Evolutionary conservation across 2,797 vertebrate species (phyloP).

Genomic region (Lepilemur ruficaudatus): DNA sequence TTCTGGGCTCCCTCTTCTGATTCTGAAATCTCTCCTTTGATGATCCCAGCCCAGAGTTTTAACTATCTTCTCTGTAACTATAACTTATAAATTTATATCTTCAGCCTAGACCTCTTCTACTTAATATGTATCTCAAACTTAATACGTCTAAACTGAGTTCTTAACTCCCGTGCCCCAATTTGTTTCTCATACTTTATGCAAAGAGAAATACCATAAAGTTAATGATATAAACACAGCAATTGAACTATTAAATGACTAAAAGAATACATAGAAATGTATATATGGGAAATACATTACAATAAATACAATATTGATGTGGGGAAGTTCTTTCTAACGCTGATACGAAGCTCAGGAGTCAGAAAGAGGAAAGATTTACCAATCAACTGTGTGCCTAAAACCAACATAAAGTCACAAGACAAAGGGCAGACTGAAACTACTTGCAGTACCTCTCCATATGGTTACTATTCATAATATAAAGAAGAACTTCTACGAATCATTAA

Average conservation of each 20-base stretch:
- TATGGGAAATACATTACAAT: slow-evolving; percentile 18
- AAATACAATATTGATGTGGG: background rate
- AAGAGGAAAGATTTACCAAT: background rate
- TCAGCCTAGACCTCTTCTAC: background rate
- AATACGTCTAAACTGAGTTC: slow-evolving; percentile 2
- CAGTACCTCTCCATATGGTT: background rate
- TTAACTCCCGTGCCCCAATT: background rate
- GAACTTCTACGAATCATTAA: background rate
- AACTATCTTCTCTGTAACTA: background rate
- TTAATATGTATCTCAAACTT: background rate
- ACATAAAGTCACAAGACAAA: background rate
- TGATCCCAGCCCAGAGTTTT: background rate
- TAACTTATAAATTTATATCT: background rate
- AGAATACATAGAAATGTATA: background rate
- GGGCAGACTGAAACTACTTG: background rate
- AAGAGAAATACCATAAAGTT: background rate
- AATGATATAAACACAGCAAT: slow-evolving; percentile 23
- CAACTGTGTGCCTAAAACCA: background rate
- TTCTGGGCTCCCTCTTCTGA: background rate
- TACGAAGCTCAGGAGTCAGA: background rate
- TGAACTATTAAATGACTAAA: slow-evolving; percentile 1
- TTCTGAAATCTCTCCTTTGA: background rate
- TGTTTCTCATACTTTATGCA: background rate
- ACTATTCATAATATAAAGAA: background rate
- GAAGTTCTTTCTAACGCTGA: slow-evolving; percentile 12